A percentile compares a stretch with the other conserved stretches of the same genome.
Conservation (phyloP, 2,888 invertebrate species). For the Polydrusus cervinus region DNA sequence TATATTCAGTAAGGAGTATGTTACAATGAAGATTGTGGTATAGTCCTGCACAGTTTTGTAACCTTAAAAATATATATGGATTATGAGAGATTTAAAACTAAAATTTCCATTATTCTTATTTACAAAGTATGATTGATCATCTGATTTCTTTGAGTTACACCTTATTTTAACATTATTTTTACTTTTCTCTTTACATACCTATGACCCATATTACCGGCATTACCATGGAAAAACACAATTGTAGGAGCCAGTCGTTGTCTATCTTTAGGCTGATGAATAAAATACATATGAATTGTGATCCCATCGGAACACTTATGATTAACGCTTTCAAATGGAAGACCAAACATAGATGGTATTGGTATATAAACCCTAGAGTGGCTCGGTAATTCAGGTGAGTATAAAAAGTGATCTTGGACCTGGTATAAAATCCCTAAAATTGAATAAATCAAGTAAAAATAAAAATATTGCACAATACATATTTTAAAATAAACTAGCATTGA, state of each 20-base stretch:
- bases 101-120: too few species aligned
- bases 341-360: conserved; percentile 88
- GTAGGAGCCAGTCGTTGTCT: conserved; percentile 84
- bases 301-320: conserved; percentile 85
- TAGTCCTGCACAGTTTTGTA: conserved; percentile 91
- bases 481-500: conserved; percentile 1
- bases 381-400: conserved; percentile 93
- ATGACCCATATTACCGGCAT: conserved; percentile 98
- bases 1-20: conserved; percentile 93
- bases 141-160: not conserved
- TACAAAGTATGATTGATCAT: not conserved
- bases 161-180: too few species aligned
- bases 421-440: conserved; percentile 82
- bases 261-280: conserved; percentile 83
- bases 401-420: conserved; percentile 87
- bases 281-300: conserved; percentile 85
- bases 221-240: conserved; percentile 94
- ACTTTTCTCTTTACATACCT: conserved; percentile 42
- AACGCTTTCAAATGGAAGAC: conserved; percentile 90
- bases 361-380: conserved; percentile 91
- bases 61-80: conserved; percentile 65
- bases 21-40: conserved; percentile 89
- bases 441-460: conserved; percentile 57
- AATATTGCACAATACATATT: conserved; percentile 9
- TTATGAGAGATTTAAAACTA: too few species aligned